Conservation (phyloP, 23 tunicate species). For the Trididemnum miniatum region DNA sequence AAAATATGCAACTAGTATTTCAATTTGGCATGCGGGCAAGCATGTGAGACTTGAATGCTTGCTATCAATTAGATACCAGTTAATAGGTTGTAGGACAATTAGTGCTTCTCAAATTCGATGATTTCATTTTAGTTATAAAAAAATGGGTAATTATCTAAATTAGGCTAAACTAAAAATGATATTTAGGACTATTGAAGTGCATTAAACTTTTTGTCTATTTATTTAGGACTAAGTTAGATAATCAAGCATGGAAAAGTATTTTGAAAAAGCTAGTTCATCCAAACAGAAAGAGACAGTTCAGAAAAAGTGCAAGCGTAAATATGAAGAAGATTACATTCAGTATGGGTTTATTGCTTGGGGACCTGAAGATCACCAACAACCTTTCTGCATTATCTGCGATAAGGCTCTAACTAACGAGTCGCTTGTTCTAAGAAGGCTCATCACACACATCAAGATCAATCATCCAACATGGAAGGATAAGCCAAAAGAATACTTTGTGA, state of each 20-base stretch:
- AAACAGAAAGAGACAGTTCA: too few relatives aligned
- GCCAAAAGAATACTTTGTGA: too few relatives aligned
- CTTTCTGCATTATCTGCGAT: slow-evolving; percentile 58
- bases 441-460: slow-evolving; percentile 48
- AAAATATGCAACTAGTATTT: background rate
- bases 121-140: background rate
- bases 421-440: slow-evolving; percentile 59
- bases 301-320: too few relatives aligned
- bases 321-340: slow-evolving; percentile 55
- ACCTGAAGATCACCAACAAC: slow-evolving; percentile 56
- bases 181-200: background rate
- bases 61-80: too few relatives aligned
- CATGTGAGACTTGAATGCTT: too few relatives aligned
- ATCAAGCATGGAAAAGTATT: too few relatives aligned
- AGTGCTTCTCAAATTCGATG: too few relatives aligned
- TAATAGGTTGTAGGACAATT: too few relatives aligned
- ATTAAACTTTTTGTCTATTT: too few relatives aligned
- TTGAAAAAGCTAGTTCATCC: too few relatives aligned
- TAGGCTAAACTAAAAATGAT: background rate
- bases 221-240: too few relatives aligned
- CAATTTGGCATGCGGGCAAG: background rate
- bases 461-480: slow-evolving; percentile 57
- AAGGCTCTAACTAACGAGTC: slow-evolving; percentile 59
- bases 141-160: background rate
- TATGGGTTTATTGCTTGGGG: slow-evolving; percentile 42